These are phyloP conservation scores for Eunapius fragilis DNA, from an alignment of 37 sponge, comb jelly and placozoan genomes.

Conservation along the genomic window DNA sequence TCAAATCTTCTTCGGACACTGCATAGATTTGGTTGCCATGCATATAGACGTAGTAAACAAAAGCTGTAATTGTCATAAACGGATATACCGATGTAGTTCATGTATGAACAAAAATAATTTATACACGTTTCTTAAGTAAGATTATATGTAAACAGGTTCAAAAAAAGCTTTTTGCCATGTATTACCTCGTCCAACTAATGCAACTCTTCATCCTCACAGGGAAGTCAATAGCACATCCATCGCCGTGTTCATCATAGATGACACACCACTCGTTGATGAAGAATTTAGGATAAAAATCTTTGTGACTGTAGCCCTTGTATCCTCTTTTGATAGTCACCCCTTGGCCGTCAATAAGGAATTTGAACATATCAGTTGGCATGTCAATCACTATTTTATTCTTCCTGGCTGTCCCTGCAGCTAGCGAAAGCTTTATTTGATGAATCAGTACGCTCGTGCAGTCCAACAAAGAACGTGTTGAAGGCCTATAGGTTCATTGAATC, in stretches of 20 bases:
- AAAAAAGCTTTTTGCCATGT: too few relatives aligned
- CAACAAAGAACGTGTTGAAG: not conserved
- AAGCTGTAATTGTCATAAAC: too few relatives aligned
- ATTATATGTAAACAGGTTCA: too few relatives aligned
- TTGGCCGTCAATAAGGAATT: not conserved
- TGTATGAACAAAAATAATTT: too few relatives aligned
- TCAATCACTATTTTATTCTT: not conserved
- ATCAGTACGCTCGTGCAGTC: not conserved
- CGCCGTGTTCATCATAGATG: too few relatives aligned
- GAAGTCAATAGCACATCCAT: too few relatives aligned
- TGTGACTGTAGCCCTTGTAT: not conserved
- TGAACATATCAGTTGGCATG: not conserved
- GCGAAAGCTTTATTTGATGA: not conserved
- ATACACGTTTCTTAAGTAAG: too few relatives aligned
- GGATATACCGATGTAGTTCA: too few relatives aligned
- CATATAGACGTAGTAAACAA: not conserved
- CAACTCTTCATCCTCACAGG: too few relatives aligned
- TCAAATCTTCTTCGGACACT: not conserved
- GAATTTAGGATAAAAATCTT: too few relatives aligned
- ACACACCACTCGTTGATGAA: too few relatives aligned
- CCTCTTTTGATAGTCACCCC: not conserved
- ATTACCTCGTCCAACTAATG: too few relatives aligned
- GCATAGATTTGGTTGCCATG: not conserved
- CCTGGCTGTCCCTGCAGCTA: not conserved
- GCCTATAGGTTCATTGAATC: not conserved